Evolutionary conservation across 2,888 invertebrate species (phyloP).

Genomic region (Meiosimyza decipiens): DNA sequence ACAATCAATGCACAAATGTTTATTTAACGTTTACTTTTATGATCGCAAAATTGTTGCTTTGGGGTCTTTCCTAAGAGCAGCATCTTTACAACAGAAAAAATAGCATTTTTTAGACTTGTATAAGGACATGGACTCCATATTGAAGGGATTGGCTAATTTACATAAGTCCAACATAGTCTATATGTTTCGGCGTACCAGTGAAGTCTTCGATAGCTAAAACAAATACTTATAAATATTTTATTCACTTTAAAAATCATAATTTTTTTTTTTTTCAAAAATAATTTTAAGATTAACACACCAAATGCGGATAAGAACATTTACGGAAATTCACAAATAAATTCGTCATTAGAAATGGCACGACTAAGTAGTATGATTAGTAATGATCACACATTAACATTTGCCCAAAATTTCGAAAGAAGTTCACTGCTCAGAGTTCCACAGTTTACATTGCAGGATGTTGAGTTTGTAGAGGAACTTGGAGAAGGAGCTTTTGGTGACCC

Average conservation of each 20-base stretch:
- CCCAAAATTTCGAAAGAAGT: conserved; percentile 65
- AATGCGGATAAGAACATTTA: conserved; percentile 85
- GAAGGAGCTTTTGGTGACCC: conserved; percentile 91
- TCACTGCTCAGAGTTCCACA: conserved; percentile 78
- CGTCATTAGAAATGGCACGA: conserved; percentile 87
- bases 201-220: not conserved
- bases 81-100: no score
- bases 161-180: no score
- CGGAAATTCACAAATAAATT: conserved; percentile 80
- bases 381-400: conserved; percentile 62
- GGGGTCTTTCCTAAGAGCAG: no score
- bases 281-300: conserved; percentile 72
- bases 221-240: not conserved
- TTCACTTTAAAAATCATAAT: conserved; percentile 1
- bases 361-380: conserved; percentile 70
- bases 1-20: no score
- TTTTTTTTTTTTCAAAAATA: not conserved
- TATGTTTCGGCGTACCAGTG: no score
- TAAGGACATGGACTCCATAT: no score
- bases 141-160: no score
- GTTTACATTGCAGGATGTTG: conserved; percentile 85
- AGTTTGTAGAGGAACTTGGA: conserved; percentile 90
- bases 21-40: no score
- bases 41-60: no score
- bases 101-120: no score